Conservation (phyloP, 2,113 vertebrate species). For the Cranoglanis bouderius region DNA sequence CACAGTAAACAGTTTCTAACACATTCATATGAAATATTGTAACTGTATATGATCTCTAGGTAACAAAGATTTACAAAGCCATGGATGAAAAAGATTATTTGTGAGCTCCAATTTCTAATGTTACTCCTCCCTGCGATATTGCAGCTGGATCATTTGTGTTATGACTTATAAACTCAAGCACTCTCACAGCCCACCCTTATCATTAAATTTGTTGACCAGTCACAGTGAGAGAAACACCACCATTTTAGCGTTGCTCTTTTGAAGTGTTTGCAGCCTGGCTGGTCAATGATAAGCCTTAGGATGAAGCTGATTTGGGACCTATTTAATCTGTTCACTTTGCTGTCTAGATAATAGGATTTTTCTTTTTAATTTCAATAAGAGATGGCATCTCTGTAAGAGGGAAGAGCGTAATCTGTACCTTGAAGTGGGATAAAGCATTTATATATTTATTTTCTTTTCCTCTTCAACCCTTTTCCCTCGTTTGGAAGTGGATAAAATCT, state of each 20-base stretch:
- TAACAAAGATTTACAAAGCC: neutral
- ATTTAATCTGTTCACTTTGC: conserved; percentile 28
- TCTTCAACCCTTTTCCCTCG: neutral
- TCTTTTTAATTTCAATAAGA: neutral
- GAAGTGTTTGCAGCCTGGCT: conserved; percentile 9
- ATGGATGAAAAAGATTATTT: neutral
- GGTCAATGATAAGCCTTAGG: conserved; percentile 9
- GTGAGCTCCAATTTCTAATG: neutral
- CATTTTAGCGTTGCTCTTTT: neutral
- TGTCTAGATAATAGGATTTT: conserved; percentile 30
- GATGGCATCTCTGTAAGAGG: conserved; percentile 43
- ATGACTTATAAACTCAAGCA: neutral
- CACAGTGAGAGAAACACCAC: neutral
- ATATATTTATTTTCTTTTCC: conserved; percentile 27
- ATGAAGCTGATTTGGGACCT: conserved; percentile 17
- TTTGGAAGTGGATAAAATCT: conserved; percentile 46
- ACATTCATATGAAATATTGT: neutral
- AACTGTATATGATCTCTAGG: neutral
- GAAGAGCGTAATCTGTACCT: conserved; percentile 37
- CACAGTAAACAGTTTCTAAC: neutral
- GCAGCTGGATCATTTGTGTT: neutral
- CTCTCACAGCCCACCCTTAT: neutral
- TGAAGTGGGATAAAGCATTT: conserved; percentile 46
- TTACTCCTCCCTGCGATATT: neutral
- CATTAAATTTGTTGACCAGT: conserved; percentile 9